Percentiles rank a stretch among this genome's conserved stretches.
Conservation (phyloP, 2,888 invertebrate species). For the Halictus quadricinctus region DNA sequence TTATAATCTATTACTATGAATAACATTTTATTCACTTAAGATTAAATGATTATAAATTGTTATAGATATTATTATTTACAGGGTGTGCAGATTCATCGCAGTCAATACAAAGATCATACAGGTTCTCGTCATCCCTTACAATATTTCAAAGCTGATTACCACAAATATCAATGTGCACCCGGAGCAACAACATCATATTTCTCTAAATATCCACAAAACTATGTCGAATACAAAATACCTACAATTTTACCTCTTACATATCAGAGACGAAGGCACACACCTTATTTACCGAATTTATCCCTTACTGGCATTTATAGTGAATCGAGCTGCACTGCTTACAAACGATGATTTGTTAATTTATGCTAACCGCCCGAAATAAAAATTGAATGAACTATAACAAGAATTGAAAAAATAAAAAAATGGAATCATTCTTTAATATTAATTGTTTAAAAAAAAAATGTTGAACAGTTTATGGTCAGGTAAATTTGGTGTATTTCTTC, state of each 20-base stretch:
- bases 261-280: slow-evolving; percentile 83
- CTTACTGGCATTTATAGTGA: slow-evolving; percentile 85
- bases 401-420: too few relatives aligned
- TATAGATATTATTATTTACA: slow-evolving; percentile 70
- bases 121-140: slow-evolving; percentile 85
- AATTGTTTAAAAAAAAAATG: too few relatives aligned
- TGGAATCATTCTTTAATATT: too few relatives aligned
- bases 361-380: not conserved
- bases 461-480: too few relatives aligned
- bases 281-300: slow-evolving; percentile 84
- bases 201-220: slow-evolving; percentile 84
- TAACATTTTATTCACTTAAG: not conserved
- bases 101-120: slow-evolving; percentile 86
- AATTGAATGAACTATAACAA: not conserved
- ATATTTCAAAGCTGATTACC: slow-evolving; percentile 84
- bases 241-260: slow-evolving; percentile 83
- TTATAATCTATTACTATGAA: too few relatives aligned
- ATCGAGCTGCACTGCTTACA: slow-evolving; percentile 84
- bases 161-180: slow-evolving; percentile 84
- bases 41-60: not conserved
- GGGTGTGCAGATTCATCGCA: slow-evolving; percentile 85
- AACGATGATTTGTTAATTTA: slow-evolving; percentile 64
- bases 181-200: slow-evolving; percentile 80
- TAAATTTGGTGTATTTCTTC: not conserved
- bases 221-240: slow-evolving; percentile 86